Evolutionary conservation across 2,113 vertebrate genomes (phyloP).

Genomic region (Perca schrenkii): DNA sequence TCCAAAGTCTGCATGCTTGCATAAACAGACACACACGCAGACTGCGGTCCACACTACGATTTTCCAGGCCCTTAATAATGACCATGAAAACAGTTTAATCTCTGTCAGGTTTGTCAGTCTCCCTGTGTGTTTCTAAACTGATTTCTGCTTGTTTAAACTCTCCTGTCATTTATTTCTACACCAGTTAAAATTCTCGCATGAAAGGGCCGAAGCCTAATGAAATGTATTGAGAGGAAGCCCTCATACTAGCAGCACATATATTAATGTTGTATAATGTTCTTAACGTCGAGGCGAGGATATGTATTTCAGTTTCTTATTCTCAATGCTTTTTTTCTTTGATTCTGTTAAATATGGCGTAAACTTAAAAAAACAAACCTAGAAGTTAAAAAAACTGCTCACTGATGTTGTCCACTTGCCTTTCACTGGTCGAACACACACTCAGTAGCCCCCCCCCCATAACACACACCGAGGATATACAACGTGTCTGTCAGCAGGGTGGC

Average conservation of each 20-base stretch:
- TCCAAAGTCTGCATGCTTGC: constrained; percentile 71
- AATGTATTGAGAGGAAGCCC: constrained; percentile 59
- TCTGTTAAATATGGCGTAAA: constrained; percentile 9
- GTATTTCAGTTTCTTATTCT: constrained; percentile 29
- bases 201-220: constrained; percentile 64
- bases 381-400: constrained; percentile 47
- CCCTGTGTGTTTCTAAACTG: constrained; percentile 63
- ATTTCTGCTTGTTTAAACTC: constrained; percentile 68
- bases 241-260: constrained; percentile 26
- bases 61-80: constrained; percentile 72
- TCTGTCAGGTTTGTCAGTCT: constrained; percentile 67
- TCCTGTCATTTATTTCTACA: constrained; percentile 69
- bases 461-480: constrained; percentile 90
- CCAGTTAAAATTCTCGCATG: constrained; percentile 63
- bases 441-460: constrained; percentile 65
- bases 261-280: constrained; percentile 29
- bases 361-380: not conserved
- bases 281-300: not conserved
- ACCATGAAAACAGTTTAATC: constrained; percentile 70
- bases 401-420: constrained; percentile 48
- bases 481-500: constrained; percentile 93
- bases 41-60: constrained; percentile 45
- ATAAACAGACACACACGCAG: constrained; percentile 53
- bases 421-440: constrained; percentile 56
- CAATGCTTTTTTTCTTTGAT: not conserved